phyloP scores from a whole-genome alignment of 2,888 invertebrate genomes.

The Oeneis ivallda region DNA sequence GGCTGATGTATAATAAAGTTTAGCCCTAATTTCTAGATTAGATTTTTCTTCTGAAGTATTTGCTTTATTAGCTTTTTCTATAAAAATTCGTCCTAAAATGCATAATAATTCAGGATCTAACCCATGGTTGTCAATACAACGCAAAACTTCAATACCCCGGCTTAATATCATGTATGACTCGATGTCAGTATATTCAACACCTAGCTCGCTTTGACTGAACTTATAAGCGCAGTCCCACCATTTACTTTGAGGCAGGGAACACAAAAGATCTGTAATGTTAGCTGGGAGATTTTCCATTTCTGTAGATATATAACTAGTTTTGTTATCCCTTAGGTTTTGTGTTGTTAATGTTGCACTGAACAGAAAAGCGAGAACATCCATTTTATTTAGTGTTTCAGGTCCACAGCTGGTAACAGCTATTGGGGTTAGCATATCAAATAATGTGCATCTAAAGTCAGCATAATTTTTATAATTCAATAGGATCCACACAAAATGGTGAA shows the following conservation, averaged over 20 bases:
- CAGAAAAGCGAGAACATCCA: constrained; percentile 92
- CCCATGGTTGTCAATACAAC: constrained; percentile 91
- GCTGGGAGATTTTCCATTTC: constrained; percentile 88
- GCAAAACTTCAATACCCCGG: constrained; percentile 90
- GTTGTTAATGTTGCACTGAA: constrained; percentile 85
- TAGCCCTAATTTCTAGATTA: constrained; percentile 85
- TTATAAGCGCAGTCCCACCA: constrained; percentile 89
- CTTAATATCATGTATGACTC: constrained; percentile 88
- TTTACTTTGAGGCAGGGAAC: constrained; percentile 85
- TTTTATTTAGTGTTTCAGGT: constrained; percentile 88
- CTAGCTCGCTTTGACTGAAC: constrained; percentile 83
- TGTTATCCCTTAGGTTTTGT: constrained; percentile 65
- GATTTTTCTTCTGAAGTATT: constrained; percentile 79
- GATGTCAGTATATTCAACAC: constrained; percentile 84
- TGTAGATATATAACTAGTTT: constrained; percentile 64
- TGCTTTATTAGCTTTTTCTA: constrained; percentile 74
- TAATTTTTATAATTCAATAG: constrained; percentile 84
- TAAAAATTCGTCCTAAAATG: constrained; percentile 86
- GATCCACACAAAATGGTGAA: constrained; percentile 93
- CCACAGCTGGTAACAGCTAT: constrained; percentile 83
- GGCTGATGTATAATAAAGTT: constrained; percentile 89
- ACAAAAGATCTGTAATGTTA: constrained; percentile 84
- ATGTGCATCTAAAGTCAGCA: constrained; percentile 81
- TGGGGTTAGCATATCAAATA: constrained; percentile 86
- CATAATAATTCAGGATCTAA: constrained; percentile 88